Conservation (phyloP, 2,113 vertebrate genomes). For the Onychorhynchus coronatus region DNA sequence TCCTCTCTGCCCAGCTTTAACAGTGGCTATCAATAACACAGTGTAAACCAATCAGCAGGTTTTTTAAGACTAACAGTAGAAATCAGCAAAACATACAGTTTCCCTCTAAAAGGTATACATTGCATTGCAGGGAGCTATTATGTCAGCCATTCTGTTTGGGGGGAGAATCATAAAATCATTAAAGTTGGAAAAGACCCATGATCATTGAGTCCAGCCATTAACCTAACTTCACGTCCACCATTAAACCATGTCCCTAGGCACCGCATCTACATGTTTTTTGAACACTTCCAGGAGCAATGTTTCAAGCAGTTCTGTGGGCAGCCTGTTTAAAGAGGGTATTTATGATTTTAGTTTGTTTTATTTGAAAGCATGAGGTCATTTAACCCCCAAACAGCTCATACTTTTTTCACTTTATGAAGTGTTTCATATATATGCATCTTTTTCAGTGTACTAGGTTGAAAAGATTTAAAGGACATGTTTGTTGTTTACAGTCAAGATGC, state of each 20-base stretch:
- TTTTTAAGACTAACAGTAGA: not conserved
- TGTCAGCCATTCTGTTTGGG: not conserved
- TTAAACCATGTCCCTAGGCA: not conserved
- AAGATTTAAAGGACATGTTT: not conserved
- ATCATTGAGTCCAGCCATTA: not conserved
- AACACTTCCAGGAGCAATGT: not conserved
- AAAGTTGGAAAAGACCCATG: not conserved
- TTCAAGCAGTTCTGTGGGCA: not conserved
- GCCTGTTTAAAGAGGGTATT: not conserved
- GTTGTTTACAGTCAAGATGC: not conserved
- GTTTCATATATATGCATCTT: not conserved
- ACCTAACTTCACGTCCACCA: not conserved
- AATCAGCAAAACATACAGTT: not conserved
- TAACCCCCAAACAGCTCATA: not conserved
- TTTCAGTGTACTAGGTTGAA: not conserved
- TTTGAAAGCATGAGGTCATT: not conserved
- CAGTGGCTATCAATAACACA: not conserved
- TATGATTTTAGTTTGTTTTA: not conserved
- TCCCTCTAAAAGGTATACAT: not conserved
- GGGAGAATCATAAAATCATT: no score
- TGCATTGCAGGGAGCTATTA: not conserved
- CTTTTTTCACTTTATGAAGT: not conserved
- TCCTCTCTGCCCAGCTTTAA: not conserved
- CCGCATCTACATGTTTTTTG: not conserved
- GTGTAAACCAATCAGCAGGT: not conserved